These are phyloP conservation scores for Polyboroides typus DNA, from an alignment of 2,797 vertebrate species.

Conservation along the genomic window DNA sequence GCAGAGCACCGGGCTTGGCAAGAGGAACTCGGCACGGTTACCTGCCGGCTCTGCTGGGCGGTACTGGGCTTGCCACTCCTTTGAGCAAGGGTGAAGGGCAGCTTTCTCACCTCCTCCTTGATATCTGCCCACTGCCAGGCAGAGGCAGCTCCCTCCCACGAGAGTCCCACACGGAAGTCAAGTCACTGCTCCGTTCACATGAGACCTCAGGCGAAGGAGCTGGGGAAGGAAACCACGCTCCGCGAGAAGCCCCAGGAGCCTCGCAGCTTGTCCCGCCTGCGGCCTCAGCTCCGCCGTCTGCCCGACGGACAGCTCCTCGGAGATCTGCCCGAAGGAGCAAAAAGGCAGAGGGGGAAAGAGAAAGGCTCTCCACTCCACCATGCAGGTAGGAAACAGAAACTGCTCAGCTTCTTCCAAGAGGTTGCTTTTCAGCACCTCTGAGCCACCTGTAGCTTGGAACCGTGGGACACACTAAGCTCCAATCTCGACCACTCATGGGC, in stretches of 20 bases:
- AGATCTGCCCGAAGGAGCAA: background rate
- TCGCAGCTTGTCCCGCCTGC: accelerated
- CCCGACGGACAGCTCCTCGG: accelerated
- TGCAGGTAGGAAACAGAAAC: conserved; percentile 54
- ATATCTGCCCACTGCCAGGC: background rate
- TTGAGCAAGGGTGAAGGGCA: background rate
- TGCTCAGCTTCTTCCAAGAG: accelerated
- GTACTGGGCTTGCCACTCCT: background rate
- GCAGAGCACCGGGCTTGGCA: background rate
- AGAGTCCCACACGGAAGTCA: conserved; percentile 31
- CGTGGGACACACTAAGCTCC: accelerated
- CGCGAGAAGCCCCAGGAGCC: background rate
- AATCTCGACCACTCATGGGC: accelerated
- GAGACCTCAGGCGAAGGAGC: background rate
- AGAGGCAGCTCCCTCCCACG: background rate
- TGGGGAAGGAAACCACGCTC: background rate
- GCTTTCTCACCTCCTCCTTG: background rate
- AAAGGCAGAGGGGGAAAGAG: background rate
- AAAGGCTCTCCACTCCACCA: background rate
- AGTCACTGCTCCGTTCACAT: accelerated
- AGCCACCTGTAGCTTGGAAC: background rate
- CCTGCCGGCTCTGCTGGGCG: background rate
- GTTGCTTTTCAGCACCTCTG: background rate
- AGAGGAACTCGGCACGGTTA: background rate
- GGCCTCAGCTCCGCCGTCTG: accelerated